Percentiles rank a stretch among this genome's conserved stretches.
These are phyloP conservation scores for Aurelia sp. DNA, from an alignment of 30 jellyfish, hydroid and myxozoan species.

Conservation along the genomic window DNA sequence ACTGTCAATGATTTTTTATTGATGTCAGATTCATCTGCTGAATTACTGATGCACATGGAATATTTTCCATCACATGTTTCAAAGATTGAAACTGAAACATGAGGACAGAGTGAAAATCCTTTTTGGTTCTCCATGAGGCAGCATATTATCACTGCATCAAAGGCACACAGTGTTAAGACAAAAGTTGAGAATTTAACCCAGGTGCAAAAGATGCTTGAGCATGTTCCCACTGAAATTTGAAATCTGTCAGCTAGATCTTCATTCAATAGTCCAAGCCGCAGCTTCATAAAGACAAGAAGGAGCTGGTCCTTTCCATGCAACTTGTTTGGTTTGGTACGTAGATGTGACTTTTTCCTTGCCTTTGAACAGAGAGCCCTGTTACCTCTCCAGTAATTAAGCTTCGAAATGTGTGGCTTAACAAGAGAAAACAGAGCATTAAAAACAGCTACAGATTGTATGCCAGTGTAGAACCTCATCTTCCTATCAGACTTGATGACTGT, in stretches of 20 bases:
- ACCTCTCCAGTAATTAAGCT: constrained; percentile 51
- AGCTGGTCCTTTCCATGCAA: constrained; percentile 18
- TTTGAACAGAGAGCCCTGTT: not conserved
- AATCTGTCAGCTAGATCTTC: constrained; percentile 52
- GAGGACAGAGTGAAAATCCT: constrained; percentile 20
- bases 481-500: not conserved
- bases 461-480: too few species aligned
- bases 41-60: constrained; percentile 2
- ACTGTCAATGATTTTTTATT: not conserved
- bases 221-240: constrained; percentile 12
- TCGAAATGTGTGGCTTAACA: constrained; percentile 3
- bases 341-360: not conserved
- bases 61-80: not conserved
- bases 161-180: constrained; percentile 39
- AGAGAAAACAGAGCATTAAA: constrained; percentile 42
- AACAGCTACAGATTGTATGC: not conserved
- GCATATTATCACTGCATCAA: constrained; percentile 68
- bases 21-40: constrained; percentile 9
- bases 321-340: not conserved
- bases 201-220: constrained; percentile 26
- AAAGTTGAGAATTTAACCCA: constrained; percentile 27
- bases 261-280: constrained; percentile 42
- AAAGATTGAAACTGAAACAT: not conserved
- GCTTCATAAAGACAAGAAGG: constrained; percentile 21
- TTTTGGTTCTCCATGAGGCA: not conserved